These are phyloP conservation scores for Laticauda laticaudata DNA, from an alignment of 2,113 vertebrate species.

Conservation along the genomic window DNA sequence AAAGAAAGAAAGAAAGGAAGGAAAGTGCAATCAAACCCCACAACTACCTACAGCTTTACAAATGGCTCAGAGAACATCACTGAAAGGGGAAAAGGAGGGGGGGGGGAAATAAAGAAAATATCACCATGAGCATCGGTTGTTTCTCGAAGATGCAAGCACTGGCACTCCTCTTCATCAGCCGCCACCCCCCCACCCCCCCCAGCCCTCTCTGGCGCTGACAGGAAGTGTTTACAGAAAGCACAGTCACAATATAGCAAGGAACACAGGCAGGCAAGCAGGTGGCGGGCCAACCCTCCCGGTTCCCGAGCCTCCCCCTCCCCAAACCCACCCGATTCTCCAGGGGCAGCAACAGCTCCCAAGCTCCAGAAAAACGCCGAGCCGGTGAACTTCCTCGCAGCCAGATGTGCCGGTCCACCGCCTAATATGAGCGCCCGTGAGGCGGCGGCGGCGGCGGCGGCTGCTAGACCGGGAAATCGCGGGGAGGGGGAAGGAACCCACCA, in stretches of 20 bases:
- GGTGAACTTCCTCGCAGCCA: not conserved
- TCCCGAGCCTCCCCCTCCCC: too few species aligned
- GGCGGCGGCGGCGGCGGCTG: not conserved
- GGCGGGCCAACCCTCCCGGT: slow-evolving; percentile 14
- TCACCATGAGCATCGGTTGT: not conserved
- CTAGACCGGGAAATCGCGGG: not conserved
- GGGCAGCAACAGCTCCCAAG: not conserved
- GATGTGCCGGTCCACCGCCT: not conserved
- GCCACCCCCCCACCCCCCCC: not conserved
- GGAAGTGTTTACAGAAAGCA: slow-evolving; percentile 46
- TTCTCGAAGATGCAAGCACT: not conserved
- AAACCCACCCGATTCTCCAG: not conserved
- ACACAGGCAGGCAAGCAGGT: slow-evolving; percentile 36
- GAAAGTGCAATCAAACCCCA: not conserved
- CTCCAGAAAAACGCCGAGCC: not conserved
- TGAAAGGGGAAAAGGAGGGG: not conserved
- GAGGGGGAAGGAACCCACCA: not conserved
- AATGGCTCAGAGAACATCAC: not conserved
- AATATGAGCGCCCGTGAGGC: not conserved
- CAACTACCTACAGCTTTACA: not conserved
- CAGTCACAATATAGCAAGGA: slow-evolving; percentile 29
- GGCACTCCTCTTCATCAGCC: not conserved
- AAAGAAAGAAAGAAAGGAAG: not conserved
- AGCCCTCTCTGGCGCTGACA: not conserved
- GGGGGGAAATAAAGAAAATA: not conserved